These are phyloP conservation scores for Saxidomus purpurata DNA, from an alignment of 1,140 invertebrate species.

Conservation along the genomic window DNA sequence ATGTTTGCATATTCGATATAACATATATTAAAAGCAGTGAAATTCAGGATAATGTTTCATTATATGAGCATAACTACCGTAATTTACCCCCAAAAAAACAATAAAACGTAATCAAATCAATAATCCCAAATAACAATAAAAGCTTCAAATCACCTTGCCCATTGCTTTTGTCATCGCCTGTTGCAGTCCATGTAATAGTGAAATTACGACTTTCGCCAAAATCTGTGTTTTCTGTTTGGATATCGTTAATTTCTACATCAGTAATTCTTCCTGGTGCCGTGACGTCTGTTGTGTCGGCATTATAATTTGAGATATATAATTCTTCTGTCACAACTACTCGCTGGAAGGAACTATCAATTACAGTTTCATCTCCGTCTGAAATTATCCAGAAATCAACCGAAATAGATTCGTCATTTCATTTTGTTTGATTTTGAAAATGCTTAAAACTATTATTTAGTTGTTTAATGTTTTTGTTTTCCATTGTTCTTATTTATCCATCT, in stretches of 20 bases:
- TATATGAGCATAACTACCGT: too few species aligned
- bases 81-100: too few species aligned
- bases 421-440: too few species aligned
- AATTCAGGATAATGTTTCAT: too few species aligned
- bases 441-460: too few species aligned
- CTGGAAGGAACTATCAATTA: background rate
- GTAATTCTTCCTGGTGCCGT: background rate
- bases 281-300: background rate
- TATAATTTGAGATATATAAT: background rate
- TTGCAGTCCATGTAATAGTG: slow-evolving; percentile 43
- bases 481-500: too few species aligned
- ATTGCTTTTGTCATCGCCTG: slow-evolving; percentile 23
- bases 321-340: background rate
- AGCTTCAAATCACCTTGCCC: slow-evolving; percentile 26
- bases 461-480: too few species aligned
- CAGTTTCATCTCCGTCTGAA: background rate
- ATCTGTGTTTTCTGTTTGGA: background rate
- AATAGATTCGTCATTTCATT: too few species aligned
- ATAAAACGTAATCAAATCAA: too few species aligned
- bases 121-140: background rate
- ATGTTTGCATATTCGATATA: too few species aligned
- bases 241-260: slow-evolving; percentile 4
- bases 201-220: slow-evolving; percentile 24
- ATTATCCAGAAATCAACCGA: too few species aligned
- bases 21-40: too few species aligned